A percentile compares a stretch with the other conserved stretches of the same genome.
These are phyloP conservation scores for Pipistrellus kuhlii DNA, from an alignment of 2,797 vertebrate species.

Conservation along the genomic window DNA sequence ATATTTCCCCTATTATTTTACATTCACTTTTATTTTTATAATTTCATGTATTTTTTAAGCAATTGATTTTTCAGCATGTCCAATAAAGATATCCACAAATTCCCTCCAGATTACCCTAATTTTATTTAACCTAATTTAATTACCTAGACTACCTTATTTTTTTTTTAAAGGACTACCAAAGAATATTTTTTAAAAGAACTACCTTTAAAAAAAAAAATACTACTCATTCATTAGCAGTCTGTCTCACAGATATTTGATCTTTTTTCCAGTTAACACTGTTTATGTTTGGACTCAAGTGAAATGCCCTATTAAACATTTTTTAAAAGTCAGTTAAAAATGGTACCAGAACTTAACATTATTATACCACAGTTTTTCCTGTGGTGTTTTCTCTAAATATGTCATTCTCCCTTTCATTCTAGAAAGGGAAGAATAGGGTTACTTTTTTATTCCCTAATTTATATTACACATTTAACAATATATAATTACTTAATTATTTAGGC, in stretches of 20 bases:
- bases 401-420: constrained; percentile 45
- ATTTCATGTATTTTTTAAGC: constrained; percentile 19
- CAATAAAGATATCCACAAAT: background rate
- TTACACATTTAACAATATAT: constrained; percentile 47
- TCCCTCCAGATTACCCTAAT: background rate
- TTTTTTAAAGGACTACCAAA: background rate
- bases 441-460: constrained; percentile 67
- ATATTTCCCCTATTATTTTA: constrained; percentile 35
- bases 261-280: constrained; percentile 66
- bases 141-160: too few species aligned
- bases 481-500: constrained; percentile 66
- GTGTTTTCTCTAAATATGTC: constrained; percentile 43
- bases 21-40: constrained; percentile 56
- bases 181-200: background rate
- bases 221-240: constrained; percentile 54
- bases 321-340: background rate
- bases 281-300: constrained; percentile 64
- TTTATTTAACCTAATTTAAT: background rate
- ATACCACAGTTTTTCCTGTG: background rate
- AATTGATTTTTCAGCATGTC: constrained; percentile 36
- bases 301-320: constrained; percentile 23
- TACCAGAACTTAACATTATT: constrained; percentile 31
- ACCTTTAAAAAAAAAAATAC: background rate
- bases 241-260: constrained; percentile 63
- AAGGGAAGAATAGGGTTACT: constrained; percentile 29